Evolutionary conservation across 2,113 vertebrate species (phyloP).

Genomic region (Menura novaehollandiae): DNA sequence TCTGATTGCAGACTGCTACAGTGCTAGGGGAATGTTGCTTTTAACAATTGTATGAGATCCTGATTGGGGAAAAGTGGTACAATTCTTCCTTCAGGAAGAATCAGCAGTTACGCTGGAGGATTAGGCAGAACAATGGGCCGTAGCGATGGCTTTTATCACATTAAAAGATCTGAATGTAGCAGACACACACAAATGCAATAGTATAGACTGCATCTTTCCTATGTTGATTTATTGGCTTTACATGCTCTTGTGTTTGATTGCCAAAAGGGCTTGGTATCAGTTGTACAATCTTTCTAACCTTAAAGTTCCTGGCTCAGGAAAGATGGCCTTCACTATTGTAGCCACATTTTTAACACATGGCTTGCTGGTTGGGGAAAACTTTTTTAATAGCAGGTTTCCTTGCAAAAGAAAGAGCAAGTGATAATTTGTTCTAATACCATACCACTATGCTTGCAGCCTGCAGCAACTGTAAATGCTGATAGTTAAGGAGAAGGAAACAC

Average conservation of each 20-base stretch:
- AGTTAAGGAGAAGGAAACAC: conserved; percentile 52
- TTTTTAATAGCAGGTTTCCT: conserved; percentile 58
- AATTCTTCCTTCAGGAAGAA: background rate
- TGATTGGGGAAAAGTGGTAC: background rate
- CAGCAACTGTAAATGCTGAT: conserved; percentile 58
- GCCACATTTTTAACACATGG: conserved; percentile 64
- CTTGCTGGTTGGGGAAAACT: conserved; percentile 22
- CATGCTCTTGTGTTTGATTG: conserved; percentile 52
- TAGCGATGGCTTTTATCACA: background rate
- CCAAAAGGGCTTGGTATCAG: conserved; percentile 77
- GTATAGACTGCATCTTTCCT: conserved; percentile 35
- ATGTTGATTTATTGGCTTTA: conserved; percentile 37
- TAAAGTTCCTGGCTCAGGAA: conserved; percentile 79
- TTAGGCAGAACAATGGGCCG: background rate
- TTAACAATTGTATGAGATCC: background rate
- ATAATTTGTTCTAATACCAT: conserved; percentile 41
- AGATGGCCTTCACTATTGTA: conserved; percentile 69
- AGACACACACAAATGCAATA: conserved; percentile 18
- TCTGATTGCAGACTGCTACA: conserved; percentile 60
- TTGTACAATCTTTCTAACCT: conserved; percentile 71
- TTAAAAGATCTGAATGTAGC: conserved; percentile 42
- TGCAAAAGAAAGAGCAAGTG: conserved; percentile 43
- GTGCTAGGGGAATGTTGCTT: background rate
- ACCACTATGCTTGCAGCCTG: conserved; percentile 64
- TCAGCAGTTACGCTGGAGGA: conserved; percentile 7